Base-by-base conservation (phyloP, 2,888 invertebrate species). In the Griposia aprilina region DNA sequence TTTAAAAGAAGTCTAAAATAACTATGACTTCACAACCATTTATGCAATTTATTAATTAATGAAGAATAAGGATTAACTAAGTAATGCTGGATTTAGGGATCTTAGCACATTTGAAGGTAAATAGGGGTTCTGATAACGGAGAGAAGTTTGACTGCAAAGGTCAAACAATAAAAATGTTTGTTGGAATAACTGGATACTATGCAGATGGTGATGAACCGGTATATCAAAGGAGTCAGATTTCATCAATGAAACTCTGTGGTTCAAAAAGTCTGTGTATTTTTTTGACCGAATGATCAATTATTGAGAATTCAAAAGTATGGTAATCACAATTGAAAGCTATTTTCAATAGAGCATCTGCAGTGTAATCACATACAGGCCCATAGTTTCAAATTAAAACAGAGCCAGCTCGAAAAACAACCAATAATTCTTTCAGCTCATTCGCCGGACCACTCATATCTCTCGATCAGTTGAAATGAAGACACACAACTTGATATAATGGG, bases 401-500 rank as follows among this genome's bases (percentile, higher is more conserved):
- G 7, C 13, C 41, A 55, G 17, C 23, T 48, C 63, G 50, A 65
- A 74, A 75, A 70, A 57, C 20, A 62, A 15, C 17, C n/a, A 23
- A 60, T 59, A 65, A 67, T 30, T 81, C 66, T 36, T 66, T 55
- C 67, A 78, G 59, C 69, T 72, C 55, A 67, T 63, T 63, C 57
- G 50, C 15, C 26, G 41, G 60, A 63, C 69, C 83, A 52, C 80
- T 90, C 93, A 93, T 95, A 94, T 95, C 94, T 94, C 91, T 91
- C 94, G 93, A 95, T 95, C 94, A 93, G 89, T 87, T 81, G 87
- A 92, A 94, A 94, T 94, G 93, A 94, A 94, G 94, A 94, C 91
- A 88, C 90, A 94, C 90, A 84, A 87, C 90, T 87, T 89, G 90
- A 92, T 93, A 91, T 94, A 94, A 95, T 93, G 94, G 93, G 91